Percentiles rank a stretch among this genome's conserved stretches.
phyloP scores from a whole-genome alignment of 2,797 vertebrate species.

The Echiichthys vipera region DNA sequence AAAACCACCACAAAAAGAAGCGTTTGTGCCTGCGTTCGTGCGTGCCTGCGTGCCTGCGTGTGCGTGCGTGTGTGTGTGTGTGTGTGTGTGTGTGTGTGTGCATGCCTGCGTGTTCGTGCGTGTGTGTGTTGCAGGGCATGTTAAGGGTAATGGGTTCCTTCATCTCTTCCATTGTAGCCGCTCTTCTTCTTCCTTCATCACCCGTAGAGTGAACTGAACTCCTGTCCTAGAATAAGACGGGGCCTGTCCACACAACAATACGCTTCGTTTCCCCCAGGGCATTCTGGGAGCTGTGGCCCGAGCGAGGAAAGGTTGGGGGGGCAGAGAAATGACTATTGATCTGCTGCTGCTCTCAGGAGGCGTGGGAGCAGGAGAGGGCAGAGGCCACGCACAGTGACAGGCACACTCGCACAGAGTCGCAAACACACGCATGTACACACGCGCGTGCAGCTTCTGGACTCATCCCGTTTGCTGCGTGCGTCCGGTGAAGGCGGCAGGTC shows the following conservation, averaged over 20 bases:
- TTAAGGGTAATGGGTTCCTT: constrained; percentile 40
- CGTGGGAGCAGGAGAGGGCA: not conserved
- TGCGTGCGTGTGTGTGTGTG: not conserved
- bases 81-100: not conserved
- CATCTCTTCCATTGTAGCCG: constrained; percentile 54
- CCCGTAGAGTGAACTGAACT: constrained; percentile 1
- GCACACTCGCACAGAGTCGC: not conserved
- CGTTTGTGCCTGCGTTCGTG: too few relatives aligned
- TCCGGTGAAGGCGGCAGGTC: constrained; percentile 11
- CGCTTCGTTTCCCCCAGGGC: constrained; percentile 33
- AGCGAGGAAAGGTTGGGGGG: constrained; percentile 7
- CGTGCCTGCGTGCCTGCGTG: too few relatives aligned
- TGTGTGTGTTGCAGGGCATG: not conserved
- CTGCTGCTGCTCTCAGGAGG: constrained; percentile 8
- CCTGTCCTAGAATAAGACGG: constrained; percentile 27
- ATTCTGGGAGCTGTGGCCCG: constrained; percentile 39
- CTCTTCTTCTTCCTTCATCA: not conserved
- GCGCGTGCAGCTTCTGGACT: not conserved
- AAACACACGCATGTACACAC: not conserved
- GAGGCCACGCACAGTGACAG: not conserved
- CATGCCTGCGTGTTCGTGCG: not conserved
- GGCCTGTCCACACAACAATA: constrained; percentile 31
- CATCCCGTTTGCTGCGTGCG: not conserved
- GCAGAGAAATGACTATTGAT: constrained; percentile 65
- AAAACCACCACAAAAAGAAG: too few relatives aligned